Percentiles rank a stretch among this genome's conserved stretches.
phyloP scores from a whole-genome alignment of 2,888 invertebrate species.

The Alitta virens region DNA sequence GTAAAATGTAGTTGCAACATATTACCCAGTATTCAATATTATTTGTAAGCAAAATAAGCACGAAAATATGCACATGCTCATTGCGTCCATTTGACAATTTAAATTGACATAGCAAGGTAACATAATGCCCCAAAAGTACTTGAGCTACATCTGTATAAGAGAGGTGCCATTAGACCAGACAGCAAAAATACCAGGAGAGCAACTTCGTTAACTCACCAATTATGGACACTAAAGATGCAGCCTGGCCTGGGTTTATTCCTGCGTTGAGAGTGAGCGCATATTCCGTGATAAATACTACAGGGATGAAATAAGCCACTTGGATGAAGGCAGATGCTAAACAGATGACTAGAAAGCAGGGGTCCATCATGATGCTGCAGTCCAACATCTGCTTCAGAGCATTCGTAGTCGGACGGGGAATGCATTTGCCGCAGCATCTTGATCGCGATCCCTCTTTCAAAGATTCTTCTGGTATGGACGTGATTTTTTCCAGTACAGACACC shows the following conservation, averaged over 20 bases:
- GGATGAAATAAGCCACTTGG: slow-evolving; percentile 87
- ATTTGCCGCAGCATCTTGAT: background rate
- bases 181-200: no score
- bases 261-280: slow-evolving; percentile 61
- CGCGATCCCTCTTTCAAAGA: background rate
- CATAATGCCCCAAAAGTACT: no score
- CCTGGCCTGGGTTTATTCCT: slow-evolving; percentile 49
- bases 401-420: background rate
- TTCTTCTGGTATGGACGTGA: slow-evolving; percentile 40
- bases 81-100: no score
- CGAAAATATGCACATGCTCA: no score
- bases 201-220: slow-evolving; percentile 77
- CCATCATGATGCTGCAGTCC: slow-evolving; percentile 79
- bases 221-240: slow-evolving; percentile 74
- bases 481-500: slow-evolving; percentile 41
- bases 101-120: no score
- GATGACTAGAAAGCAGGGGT: slow-evolving; percentile 82
- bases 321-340: slow-evolving; percentile 87
- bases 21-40: no score
- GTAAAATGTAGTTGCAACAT: no score
- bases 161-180: no score
- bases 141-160: no score
- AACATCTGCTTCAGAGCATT: slow-evolving; percentile 64
- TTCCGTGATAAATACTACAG: slow-evolving; percentile 78
- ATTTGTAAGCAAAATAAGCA: no score